Conservation (phyloP, 2,113 vertebrate genomes). For the Bambusicola thoracicus region DNA sequence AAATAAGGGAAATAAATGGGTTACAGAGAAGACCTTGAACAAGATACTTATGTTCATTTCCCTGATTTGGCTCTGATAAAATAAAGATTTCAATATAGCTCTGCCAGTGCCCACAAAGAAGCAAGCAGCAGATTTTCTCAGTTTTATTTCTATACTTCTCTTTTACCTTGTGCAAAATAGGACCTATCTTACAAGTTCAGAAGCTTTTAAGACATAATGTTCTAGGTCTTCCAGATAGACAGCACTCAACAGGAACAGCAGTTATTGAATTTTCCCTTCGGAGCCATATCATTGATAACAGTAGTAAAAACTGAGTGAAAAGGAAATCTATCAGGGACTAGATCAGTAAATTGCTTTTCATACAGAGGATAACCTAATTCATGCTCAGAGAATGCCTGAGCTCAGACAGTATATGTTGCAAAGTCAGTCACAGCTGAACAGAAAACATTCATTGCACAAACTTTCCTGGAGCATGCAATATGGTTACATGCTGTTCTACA, state of each 20-base stretch:
- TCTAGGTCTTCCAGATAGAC: background rate
- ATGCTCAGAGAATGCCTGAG: background rate
- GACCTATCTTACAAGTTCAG: background rate
- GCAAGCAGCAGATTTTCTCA: background rate
- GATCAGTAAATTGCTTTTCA: slow-evolving; percentile 60
- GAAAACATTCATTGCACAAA: background rate
- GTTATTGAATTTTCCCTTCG: slow-evolving; percentile 51
- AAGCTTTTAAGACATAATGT: background rate
- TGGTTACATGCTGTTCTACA: background rate
- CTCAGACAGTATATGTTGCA: slow-evolving; percentile 35
- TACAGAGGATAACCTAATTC: slow-evolving; percentile 52
- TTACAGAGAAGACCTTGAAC: background rate
- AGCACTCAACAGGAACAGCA: background rate
- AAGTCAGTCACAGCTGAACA: background rate
- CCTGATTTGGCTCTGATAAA: background rate
- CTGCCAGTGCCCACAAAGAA: background rate
- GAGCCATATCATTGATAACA: background rate
- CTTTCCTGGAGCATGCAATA: background rate
- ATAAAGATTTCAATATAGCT: background rate
- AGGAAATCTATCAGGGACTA: slow-evolving; percentile 40
- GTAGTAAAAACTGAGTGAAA: slow-evolving; percentile 45
- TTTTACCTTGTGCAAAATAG: background rate
- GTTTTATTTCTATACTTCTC: background rate
- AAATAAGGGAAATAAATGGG: background rate
- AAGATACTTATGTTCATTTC: background rate